Conservation (phyloP, 2,113 vertebrate species). For the Mola mola region DNA sequence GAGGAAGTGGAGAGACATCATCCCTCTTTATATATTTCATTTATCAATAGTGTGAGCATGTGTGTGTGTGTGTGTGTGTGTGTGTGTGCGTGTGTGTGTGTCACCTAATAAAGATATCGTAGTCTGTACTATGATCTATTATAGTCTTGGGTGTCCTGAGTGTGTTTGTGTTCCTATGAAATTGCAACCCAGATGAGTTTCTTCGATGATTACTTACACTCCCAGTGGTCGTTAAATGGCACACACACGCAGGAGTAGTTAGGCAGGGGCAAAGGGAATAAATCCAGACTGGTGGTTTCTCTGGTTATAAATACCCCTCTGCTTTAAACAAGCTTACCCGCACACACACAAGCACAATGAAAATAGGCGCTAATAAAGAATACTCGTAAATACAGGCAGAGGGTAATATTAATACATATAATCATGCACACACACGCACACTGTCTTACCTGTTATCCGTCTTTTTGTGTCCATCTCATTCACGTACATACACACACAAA, state of each 20-base stretch:
- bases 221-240: slow-evolving; percentile 58
- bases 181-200: slow-evolving; percentile 63
- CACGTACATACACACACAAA: slow-evolving; percentile 1
- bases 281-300: slow-evolving; percentile 79
- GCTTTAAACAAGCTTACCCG: slow-evolving; percentile 68
- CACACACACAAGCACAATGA: slow-evolving; percentile 21
- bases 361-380: slow-evolving; percentile 31
- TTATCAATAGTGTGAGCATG: slow-evolving; percentile 10
- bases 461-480: slow-evolving; percentile 7
- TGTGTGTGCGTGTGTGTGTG: slow-evolving; percentile 9
- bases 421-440: neutral
- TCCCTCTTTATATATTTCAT: too few species aligned
- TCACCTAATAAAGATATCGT: slow-evolving; percentile 42
- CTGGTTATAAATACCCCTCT: slow-evolving; percentile 75
- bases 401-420: slow-evolving; percentile 22
- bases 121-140: slow-evolving; percentile 55
- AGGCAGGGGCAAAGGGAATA: slow-evolving; percentile 68
- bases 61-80: slow-evolving; percentile 3
- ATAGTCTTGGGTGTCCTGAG: slow-evolving; percentile 23
- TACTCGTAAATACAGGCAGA: slow-evolving; percentile 35
- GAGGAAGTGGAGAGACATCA: too few species aligned
- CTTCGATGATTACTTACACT: slow-evolving; percentile 69
- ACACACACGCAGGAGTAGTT: slow-evolving; percentile 37
- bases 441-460: too few species aligned
- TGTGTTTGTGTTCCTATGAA: slow-evolving; percentile 54